Evolutionary conservation across 2,113 vertebrate species (phyloP).

Genomic region (Lathamus discolor): DNA sequence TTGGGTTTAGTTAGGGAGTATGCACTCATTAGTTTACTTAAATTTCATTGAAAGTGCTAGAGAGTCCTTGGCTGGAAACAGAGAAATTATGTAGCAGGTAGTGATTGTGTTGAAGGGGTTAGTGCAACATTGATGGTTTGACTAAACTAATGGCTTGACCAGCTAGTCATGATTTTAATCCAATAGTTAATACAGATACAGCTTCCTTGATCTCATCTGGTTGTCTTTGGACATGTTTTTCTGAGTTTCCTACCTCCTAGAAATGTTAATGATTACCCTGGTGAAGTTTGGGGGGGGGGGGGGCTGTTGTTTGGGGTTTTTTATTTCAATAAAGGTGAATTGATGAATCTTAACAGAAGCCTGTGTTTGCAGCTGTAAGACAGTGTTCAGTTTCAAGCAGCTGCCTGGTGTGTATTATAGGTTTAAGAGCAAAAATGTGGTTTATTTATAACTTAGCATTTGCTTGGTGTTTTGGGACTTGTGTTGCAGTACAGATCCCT

Average conservation of each 20-base stretch:
- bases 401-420: fast-evolving
- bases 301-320: neutral
- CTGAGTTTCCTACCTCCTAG: neutral
- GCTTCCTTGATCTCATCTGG: neutral
- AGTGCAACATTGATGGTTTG: neutral
- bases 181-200: neutral
- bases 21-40: neutral
- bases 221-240: neutral
- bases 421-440: neutral
- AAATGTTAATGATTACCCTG: neutral
- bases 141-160: neutral
- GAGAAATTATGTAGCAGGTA: neutral
- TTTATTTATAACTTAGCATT: constrained; percentile 6
- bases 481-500: neutral
- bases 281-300: neutral
- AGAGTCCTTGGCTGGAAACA: neutral
- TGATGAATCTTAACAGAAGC: neutral
- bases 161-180: neutral
- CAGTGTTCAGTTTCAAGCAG: neutral
- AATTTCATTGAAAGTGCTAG: neutral
- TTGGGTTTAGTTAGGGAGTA: neutral
- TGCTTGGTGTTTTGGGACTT: neutral
- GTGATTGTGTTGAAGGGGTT: neutral
- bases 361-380: neutral
- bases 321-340: neutral